These are phyloP conservation scores for Mellivora capensis DNA, from an alignment of 2,113 vertebrate species.

Conservation along the genomic window DNA sequence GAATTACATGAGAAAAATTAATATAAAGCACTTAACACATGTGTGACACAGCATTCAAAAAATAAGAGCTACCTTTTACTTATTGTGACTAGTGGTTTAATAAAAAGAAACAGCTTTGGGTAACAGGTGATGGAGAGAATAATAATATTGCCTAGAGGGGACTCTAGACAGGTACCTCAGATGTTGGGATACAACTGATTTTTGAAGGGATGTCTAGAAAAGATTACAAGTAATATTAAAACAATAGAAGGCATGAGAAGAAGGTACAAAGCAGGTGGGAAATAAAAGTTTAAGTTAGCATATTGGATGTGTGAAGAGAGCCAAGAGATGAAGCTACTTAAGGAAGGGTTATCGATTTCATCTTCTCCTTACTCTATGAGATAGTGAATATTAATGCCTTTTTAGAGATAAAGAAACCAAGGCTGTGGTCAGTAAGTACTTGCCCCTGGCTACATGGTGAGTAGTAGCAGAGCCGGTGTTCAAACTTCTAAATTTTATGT, in stretches of 20 bases:
- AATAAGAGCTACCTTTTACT: neutral
- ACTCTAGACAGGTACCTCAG: neutral
- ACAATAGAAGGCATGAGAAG: neutral
- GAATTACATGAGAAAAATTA: neutral
- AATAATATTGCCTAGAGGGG: neutral
- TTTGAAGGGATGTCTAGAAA: neutral
- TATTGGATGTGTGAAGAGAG: neutral
- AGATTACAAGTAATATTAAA: neutral
- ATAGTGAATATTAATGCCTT: neutral
- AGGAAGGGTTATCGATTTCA: neutral
- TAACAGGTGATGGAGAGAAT: neutral
- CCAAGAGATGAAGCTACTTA: neutral
- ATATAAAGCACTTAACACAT: neutral
- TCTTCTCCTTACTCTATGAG: neutral
- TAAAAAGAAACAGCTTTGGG: slow-evolving; percentile 22
- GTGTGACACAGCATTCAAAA: neutral
- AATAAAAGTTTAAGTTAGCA: neutral
- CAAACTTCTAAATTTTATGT: neutral
- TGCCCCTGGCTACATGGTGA: neutral
- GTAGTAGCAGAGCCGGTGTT: neutral
- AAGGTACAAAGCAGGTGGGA: neutral
- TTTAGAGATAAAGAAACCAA: neutral
- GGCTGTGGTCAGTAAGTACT: neutral
- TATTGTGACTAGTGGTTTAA: neutral
- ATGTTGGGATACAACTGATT: neutral